A percentile compares a stretch with the other conserved stretches of the same genome.
phyloP scores from a whole-genome alignment of 2,113 vertebrate species.

The Phrynocephalus versicolor region DNA sequence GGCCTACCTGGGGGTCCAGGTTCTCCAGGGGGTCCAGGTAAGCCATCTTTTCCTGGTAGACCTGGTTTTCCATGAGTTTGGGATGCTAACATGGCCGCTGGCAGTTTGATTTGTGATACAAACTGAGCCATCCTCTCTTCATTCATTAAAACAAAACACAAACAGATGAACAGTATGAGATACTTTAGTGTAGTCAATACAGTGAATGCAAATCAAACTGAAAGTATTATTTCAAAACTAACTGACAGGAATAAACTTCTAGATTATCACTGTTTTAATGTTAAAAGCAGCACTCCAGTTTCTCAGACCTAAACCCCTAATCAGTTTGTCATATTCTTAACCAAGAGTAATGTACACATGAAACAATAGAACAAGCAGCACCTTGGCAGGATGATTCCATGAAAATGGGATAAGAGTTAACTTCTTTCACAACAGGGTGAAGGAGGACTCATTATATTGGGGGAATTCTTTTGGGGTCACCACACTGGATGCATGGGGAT shows the following conservation, averaged over 20 bases:
- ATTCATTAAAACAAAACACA: conserved; percentile 48
- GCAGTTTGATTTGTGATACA: conserved; percentile 82
- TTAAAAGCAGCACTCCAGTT: neutral
- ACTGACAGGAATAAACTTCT: neutral
- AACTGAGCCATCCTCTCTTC: conserved; percentile 82
- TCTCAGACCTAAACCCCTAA: neutral
- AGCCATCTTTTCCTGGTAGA: conserved; percentile 87
- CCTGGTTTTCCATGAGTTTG: conserved; percentile 87
- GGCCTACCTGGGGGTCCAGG: conserved; percentile 90
- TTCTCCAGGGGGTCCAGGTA: conserved; percentile 88
- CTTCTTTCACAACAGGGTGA: too few relatives aligned
- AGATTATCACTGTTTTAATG: neutral
- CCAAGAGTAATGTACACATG: too few relatives aligned
- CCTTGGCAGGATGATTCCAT: neutral
- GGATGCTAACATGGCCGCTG: conserved; percentile 88
- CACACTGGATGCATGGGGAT: too few relatives aligned
- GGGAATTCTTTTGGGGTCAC: too few relatives aligned
- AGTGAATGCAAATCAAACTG: neutral
- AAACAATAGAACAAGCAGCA: neutral
- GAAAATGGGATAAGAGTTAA: neutral
- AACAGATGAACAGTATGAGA: conserved; percentile 16
- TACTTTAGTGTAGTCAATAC: neutral
- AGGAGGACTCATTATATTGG: too few relatives aligned
- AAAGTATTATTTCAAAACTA: conserved; percentile 3
- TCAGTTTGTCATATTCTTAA: neutral